A percentile compares a stretch with the other conserved stretches of the same genome.
Evolutionary conservation across 1,140 invertebrate species (phyloP).

Genomic region (Ceratina australensis): DNA sequence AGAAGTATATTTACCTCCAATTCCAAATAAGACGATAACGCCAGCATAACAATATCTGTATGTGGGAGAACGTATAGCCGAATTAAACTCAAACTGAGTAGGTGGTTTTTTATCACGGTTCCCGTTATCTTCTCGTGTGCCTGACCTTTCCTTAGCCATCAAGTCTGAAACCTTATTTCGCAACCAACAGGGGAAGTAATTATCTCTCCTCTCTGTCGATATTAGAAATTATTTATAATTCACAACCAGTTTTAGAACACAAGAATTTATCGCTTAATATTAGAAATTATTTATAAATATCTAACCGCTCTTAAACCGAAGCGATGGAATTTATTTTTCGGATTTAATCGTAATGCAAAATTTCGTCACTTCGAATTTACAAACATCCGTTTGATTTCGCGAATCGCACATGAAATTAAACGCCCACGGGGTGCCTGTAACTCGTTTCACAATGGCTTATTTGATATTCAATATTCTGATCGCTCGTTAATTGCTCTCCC

Average conservation of each 20-base stretch:
- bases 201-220: slow-evolving; percentile 4
- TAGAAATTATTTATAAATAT: slow-evolving; percentile 40
- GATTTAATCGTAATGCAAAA: not conserved
- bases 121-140: slow-evolving; percentile 32
- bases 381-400: no score
- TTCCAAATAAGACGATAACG: no score
- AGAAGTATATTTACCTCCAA: no score
- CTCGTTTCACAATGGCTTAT: not conserved
- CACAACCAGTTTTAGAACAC: not conserved
- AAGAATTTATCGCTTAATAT: slow-evolving; percentile 9
- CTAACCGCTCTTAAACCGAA: not conserved
- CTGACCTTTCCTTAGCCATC: slow-evolving; percentile 42
- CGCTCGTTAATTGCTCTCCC: not conserved
- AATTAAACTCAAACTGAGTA: slow-evolving; percentile 11
- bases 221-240: slow-evolving; percentile 39
- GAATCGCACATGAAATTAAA: not conserved
- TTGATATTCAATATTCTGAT: not conserved
- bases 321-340: not conserved
- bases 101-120: slow-evolving; percentile 21
- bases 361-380: no score
- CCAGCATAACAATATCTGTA: not conserved
- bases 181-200: slow-evolving; percentile 27
- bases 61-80: not conserved
- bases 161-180: slow-evolving; percentile 38
- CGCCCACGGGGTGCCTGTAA: no score